A percentile compares a stretch with the other conserved stretches of the same genome.
Conservation (phyloP, 2,113 vertebrate species). For the Lontra canadensis region DNA sequence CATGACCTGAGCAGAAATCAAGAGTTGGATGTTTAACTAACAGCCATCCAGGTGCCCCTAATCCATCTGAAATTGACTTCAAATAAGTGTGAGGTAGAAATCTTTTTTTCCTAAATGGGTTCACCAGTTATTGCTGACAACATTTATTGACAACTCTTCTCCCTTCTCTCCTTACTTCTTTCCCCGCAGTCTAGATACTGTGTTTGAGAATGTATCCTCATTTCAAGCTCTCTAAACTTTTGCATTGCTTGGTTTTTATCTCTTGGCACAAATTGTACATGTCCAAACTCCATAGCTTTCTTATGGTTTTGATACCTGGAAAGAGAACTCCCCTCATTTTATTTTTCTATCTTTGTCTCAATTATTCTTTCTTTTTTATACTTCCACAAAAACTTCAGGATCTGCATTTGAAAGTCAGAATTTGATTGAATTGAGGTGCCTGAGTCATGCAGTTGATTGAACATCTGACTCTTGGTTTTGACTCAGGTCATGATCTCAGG, state of each 20-base stretch:
- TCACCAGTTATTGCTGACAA: not conserved
- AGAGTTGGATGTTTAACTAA: not conserved
- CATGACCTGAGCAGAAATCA: not conserved
- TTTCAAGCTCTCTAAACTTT: not conserved
- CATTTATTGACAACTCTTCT: not conserved
- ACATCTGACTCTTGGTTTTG: not conserved
- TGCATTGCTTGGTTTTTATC: not conserved
- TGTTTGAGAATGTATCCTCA: rapidly evolving
- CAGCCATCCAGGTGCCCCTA: not conserved
- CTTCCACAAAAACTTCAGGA: not conserved
- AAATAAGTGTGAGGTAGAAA: not conserved
- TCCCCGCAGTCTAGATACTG: rapidly evolving
- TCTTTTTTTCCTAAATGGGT: not conserved
- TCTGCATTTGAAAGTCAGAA: not conserved
- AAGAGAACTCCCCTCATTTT: not conserved
- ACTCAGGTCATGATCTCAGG: not conserved
- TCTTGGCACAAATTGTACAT: not conserved
- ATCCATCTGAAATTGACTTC: not conserved
- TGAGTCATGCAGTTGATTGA: not conserved
- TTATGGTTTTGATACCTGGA: not conserved
- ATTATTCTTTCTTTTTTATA: not conserved
- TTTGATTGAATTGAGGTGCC: not conserved
- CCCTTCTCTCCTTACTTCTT: too few relatives aligned
- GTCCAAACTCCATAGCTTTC: not conserved
- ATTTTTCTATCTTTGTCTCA: not conserved